phyloP scores from a whole-genome alignment of 2,797 vertebrate genomes.

The Hoplostethus atlanticus region DNA sequence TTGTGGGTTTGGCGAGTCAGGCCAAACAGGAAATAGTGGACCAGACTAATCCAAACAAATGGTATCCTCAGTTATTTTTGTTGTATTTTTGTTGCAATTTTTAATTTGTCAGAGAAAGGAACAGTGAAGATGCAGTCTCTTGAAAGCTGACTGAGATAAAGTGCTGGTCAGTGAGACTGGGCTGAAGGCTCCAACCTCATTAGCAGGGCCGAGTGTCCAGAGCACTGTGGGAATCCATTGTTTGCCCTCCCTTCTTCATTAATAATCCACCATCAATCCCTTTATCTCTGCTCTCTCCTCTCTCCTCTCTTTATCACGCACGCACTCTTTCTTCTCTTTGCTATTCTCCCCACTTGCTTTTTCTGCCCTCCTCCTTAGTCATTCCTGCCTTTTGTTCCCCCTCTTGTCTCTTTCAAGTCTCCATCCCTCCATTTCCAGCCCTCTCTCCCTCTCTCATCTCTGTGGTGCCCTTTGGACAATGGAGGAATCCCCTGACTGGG shows the following conservation, averaged over 20 bases:
- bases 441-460: constrained; percentile 43
- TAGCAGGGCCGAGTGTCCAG: constrained; percentile 41
- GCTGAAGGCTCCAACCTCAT: constrained; percentile 54
- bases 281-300: constrained; percentile 50
- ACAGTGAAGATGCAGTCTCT: constrained; percentile 17
- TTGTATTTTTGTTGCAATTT: not conserved
- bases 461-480: constrained; percentile 69
- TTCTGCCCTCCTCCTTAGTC: constrained; percentile 56
- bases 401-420: constrained; percentile 65
- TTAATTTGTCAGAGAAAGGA: not conserved
- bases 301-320: constrained; percentile 38
- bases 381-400: constrained; percentile 71
- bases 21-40: not conserved
- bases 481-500: constrained; percentile 68
- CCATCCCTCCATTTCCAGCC: constrained; percentile 58
- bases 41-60: constrained; percentile 29
- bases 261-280: constrained; percentile 69
- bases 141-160: constrained; percentile 29
- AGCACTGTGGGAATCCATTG: constrained; percentile 66
- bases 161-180: constrained; percentile 39
- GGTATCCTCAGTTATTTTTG: constrained; percentile 13
- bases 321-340: constrained; percentile 44
- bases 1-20: constrained; percentile 28
- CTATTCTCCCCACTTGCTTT: constrained; percentile 38
- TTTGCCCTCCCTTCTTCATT: constrained; percentile 65